A percentile compares a stretch with the other conserved stretches of the same genome.
These are phyloP conservation scores for Platypus cylindrus DNA, from an alignment of 2,888 invertebrate species.

Conservation along the genomic window DNA sequence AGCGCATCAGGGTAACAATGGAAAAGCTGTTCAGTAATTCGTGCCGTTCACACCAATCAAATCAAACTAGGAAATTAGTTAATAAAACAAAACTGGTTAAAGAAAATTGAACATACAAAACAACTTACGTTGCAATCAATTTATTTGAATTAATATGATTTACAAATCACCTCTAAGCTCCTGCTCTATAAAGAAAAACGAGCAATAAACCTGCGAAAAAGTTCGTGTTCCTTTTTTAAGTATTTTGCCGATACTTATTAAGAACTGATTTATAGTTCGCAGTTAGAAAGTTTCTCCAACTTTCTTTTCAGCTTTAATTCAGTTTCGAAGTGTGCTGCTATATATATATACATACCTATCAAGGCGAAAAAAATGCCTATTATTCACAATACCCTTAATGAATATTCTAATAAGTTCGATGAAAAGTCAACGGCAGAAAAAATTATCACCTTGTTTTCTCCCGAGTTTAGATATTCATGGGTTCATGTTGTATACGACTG, in stretches of 20 bases:
- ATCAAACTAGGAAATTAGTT: too few species aligned
- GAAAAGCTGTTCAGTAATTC: too few species aligned
- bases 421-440: not conserved
- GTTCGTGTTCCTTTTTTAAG: slow-evolving; percentile 10
- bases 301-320: slow-evolving; percentile 10
- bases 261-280: slow-evolving; percentile 9
- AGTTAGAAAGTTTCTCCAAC: slow-evolving; percentile 9
- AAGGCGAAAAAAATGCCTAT: slow-evolving; percentile 8
- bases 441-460: not conserved
- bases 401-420: slow-evolving; percentile 6
- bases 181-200: slow-evolving; percentile 7
- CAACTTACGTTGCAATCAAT: too few species aligned
- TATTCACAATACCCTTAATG: slow-evolving; percentile 7
- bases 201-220: slow-evolving; percentile 5
- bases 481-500: too few species aligned
- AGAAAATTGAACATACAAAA: too few species aligned
- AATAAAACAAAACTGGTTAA: too few species aligned
- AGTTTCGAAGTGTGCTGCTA: slow-evolving; percentile 9
- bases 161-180: too few species aligned
- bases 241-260: slow-evolving; percentile 12
- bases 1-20: too few species aligned
- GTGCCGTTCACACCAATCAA: too few species aligned
- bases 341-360: too few species aligned
- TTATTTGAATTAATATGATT: too few species aligned
- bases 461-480: too few species aligned